A percentile compares a stretch with the other conserved stretches of the same genome.
phyloP scores from a whole-genome alignment of 1,140 invertebrate genomes.

The Sogatella furcifera region DNA sequence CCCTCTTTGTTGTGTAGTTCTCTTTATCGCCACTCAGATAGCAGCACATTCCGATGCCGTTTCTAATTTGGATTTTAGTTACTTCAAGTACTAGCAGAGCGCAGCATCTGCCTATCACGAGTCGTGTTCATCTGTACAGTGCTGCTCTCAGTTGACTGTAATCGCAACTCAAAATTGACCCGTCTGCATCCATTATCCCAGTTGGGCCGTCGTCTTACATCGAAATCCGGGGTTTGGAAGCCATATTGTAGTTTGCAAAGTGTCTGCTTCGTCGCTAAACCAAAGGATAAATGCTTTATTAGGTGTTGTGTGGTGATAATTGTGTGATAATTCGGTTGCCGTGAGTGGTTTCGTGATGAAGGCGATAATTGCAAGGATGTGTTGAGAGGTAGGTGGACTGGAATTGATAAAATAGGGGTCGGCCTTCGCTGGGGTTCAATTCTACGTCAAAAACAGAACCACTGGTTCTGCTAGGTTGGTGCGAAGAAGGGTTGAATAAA shows the following conservation, averaged over 20 bases:
- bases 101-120: background rate
- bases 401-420: constrained; percentile 2
- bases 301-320: constrained; percentile 4
- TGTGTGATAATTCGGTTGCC: constrained; percentile 9
- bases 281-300: constrained; percentile 1
- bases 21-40: background rate
- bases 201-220: constrained; percentile 22
- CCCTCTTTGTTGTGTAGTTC: background rate
- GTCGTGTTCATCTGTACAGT: background rate
- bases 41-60: background rate
- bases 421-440: constrained; percentile 18
- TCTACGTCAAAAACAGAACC: constrained; percentile 25
- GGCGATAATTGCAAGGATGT: constrained; percentile 14
- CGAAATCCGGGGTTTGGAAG: constrained; percentile 25
- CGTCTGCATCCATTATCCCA: constrained; percentile 24
- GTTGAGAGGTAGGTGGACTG: constrained; percentile 13
- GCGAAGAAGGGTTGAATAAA: constrained; percentile 17
- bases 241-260: constrained; percentile 23
- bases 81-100: background rate
- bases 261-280: constrained; percentile 9
- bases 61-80: too few relatives aligned
- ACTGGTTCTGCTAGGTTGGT: constrained; percentile 26
- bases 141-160: constrained; percentile 13
- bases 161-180: constrained; percentile 27
- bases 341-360: constrained; percentile 10